Evolutionary conservation across 2,888 invertebrate genomes (phyloP), one percentile per base, ranked within the genome.

Genomic region (Lithophane semibrunnea): DNA sequence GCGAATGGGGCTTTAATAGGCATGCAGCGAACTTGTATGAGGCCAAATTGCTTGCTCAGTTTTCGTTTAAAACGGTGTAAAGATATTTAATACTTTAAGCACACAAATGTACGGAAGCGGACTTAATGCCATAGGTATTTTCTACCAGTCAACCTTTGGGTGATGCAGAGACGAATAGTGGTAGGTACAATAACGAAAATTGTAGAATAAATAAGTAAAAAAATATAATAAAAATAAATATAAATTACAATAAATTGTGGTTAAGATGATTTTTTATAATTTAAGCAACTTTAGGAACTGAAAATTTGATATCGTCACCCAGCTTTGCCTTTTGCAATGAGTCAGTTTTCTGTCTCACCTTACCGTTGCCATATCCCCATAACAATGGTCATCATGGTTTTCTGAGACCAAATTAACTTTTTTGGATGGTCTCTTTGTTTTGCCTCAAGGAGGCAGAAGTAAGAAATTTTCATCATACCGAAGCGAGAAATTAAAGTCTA

Each of bases 31-130:
- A 64, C 68, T 77, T 58, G 65, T 47, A 54, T 66, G 69, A 49
- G 49, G 67, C 63, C 29, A 85, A 85, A 78, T 74, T 73, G 60
- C 63, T 47, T 58, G 24, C 37, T 54, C 42, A 73, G 78, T 79
- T 72, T 69, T 80, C 54, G 18, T 60, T n/a, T 24, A 47, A 68
- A 73, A 78, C 54, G 75, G 52, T 29, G 21, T 69, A 29, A 42
- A 54, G 29, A 65, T 78, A 37, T 37, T 37, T 37, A 37, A 37
- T 37, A 37, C 37, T 37, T 37, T 37, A 29, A 37, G 37, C 37
- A 37, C 37, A 37, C 37, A 37, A 37, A 37, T 37, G 29, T 29
- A 29, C 29, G 29, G 37, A 37, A 37, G 37, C 37, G 37, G 37
- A 37, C 4, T 37, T 37, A 37, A 37, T 37, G 37, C 37, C 37